Conservation (phyloP, 2,888 invertebrate genomes). For the Oscheius myriophilus region DNA sequence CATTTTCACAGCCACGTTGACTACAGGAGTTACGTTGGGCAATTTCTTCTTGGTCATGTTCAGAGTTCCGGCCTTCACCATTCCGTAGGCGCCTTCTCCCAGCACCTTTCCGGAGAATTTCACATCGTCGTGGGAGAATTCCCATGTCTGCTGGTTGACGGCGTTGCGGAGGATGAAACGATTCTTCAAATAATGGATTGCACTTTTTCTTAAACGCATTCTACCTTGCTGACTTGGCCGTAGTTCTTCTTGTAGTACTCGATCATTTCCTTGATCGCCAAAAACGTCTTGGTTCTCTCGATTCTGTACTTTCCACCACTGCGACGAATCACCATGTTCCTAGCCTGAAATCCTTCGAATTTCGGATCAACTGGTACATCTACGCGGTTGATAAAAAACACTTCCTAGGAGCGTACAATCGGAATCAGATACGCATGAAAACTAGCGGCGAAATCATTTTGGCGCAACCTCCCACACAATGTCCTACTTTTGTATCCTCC, state of each 20-base stretch:
- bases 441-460: too few relatives aligned
- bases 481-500: too few relatives aligned
- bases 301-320: not conserved
- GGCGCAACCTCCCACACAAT: too few relatives aligned
- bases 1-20: not conserved
- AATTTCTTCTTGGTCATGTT: not conserved
- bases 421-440: too few relatives aligned
- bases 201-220: too few relatives aligned
- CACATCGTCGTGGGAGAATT: constrained; percentile 32
- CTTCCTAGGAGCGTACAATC: too few relatives aligned
- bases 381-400: too few relatives aligned
- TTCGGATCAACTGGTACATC: too few relatives aligned
- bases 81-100: constrained; percentile 26
- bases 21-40: not conserved
- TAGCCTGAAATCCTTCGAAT: not conserved
- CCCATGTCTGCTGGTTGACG: constrained; percentile 34
- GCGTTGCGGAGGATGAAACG: not conserved
- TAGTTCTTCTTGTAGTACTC: constrained; percentile 6
- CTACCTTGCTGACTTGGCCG: not conserved
- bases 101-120: constrained; percentile 33
- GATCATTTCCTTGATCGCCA: not conserved
- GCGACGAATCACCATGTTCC: not conserved
- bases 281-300: not conserved
- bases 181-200: not conserved
- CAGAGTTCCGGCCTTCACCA: not conserved